Conservation (phyloP, 2,113 vertebrate species). For the Scopus umbretta region DNA sequence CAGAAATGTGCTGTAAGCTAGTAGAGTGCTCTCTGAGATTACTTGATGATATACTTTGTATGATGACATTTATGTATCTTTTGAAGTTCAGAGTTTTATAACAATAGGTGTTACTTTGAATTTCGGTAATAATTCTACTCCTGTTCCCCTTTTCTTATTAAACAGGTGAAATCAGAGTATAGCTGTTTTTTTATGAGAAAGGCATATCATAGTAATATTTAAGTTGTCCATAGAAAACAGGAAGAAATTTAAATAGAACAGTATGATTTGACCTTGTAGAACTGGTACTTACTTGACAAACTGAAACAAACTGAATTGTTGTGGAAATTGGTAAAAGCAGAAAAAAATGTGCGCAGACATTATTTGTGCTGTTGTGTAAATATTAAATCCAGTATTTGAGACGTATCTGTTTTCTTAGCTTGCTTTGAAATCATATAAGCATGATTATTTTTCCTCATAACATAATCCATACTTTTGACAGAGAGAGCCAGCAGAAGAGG, state of each 20-base stretch:
- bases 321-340: background rate
- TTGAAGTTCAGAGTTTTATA: background rate
- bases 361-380: background rate
- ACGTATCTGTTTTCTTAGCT: background rate
- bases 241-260: background rate
- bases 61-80: background rate
- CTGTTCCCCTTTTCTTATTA: background rate
- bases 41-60: background rate
- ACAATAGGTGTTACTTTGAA: background rate
- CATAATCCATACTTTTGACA: constrained; percentile 52
- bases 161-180: background rate
- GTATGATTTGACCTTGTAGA: background rate
- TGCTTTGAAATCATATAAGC: background rate
- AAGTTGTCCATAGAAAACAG: background rate
- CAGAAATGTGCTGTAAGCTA: background rate
- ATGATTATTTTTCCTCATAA: background rate
- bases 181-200: background rate
- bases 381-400: background rate
- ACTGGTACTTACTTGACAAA: background rate
- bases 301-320: background rate
- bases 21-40: background rate
- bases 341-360: background rate
- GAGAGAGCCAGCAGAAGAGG: constrained; percentile 99
- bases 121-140: background rate
- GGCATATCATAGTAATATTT: background rate